Evolutionary conservation across 1,140 invertebrate species (phyloP).

Genomic region (Ridgeia piscesae): DNA sequence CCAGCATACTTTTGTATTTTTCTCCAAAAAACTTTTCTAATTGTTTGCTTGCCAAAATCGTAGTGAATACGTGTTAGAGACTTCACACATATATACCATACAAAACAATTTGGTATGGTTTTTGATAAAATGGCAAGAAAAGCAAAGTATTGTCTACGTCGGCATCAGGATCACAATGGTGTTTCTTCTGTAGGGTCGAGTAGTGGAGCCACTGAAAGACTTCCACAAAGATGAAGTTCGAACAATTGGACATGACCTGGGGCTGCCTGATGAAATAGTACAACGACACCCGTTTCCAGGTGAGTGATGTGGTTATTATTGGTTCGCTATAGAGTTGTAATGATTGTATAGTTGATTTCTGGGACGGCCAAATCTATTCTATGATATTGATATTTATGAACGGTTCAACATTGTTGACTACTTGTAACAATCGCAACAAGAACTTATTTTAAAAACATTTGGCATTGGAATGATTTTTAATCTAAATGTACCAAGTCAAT

Average conservation of each 20-base stretch:
- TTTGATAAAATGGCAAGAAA: too few species aligned
- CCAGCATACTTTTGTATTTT: too few species aligned
- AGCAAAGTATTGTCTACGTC: too few species aligned
- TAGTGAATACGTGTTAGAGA: too few species aligned
- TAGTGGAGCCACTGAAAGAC: conserved; percentile 97
- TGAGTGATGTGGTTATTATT: conserved; percentile 9
- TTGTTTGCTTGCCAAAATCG: too few species aligned
- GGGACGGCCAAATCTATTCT: too few species aligned
- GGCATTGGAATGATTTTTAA: not conserved
- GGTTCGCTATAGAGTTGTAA: not conserved
- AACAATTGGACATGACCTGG: conserved; percentile 79
- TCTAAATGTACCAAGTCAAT: not conserved
- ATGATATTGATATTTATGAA: too few species aligned
- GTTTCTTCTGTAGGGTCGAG: conserved; percentile 68
- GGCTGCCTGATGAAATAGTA: conserved; percentile 82
- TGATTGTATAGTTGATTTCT: not conserved
- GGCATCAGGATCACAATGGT: not conserved
- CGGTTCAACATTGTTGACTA: too few species aligned
- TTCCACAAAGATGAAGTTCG: conserved; percentile 99
- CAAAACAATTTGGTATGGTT: too few species aligned
- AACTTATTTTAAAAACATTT: not conserved
- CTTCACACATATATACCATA: too few species aligned
- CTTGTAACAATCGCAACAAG: not conserved
- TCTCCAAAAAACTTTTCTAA: too few species aligned
- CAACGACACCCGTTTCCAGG: conserved; percentile 97